These are phyloP conservation scores for Synodontis membranacea DNA, from an alignment of 2,113 vertebrate species.

Conservation along the genomic window DNA sequence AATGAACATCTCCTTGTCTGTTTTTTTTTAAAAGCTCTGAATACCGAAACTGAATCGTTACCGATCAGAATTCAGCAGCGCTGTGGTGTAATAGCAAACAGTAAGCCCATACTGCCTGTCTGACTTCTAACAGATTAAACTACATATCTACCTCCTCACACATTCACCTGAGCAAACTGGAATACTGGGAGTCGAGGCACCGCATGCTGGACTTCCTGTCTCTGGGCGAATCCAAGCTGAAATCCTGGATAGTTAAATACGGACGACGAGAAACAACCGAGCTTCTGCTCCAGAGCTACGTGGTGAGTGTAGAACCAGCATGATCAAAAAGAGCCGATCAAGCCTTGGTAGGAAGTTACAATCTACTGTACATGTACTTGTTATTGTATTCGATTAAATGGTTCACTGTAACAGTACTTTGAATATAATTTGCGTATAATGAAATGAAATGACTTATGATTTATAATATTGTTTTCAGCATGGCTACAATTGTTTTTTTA, in stretches of 20 bases:
- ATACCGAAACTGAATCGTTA: background rate
- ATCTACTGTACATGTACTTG: too few relatives aligned
- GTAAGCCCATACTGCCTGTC: slow-evolving; percentile 25
- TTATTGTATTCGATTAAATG: background rate
- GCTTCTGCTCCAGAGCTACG: slow-evolving; percentile 88
- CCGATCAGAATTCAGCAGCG: background rate
- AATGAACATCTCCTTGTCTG: background rate
- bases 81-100: background rate
- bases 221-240: slow-evolving; percentile 93
- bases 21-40: background rate
- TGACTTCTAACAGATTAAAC: slow-evolving; percentile 81
- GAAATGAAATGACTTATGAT: too few relatives aligned
- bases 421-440: too few relatives aligned
- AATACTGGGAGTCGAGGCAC: slow-evolving; percentile 96
- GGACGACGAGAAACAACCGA: slow-evolving; percentile 91
- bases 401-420: background rate
- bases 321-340: background rate
- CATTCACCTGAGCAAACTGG: slow-evolving; percentile 92
- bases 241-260: slow-evolving; percentile 98
- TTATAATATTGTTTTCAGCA: too few relatives aligned
- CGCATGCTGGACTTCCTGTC: slow-evolving; percentile 90
- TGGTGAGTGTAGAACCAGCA: slow-evolving; percentile 75
- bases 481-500: too few relatives aligned
- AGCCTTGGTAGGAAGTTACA: background rate
- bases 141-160: slow-evolving; percentile 89